These are phyloP conservation scores for Enteromius fasciolatus DNA, from an alignment of 2,797 vertebrate genomes.

Conservation along the genomic window DNA sequence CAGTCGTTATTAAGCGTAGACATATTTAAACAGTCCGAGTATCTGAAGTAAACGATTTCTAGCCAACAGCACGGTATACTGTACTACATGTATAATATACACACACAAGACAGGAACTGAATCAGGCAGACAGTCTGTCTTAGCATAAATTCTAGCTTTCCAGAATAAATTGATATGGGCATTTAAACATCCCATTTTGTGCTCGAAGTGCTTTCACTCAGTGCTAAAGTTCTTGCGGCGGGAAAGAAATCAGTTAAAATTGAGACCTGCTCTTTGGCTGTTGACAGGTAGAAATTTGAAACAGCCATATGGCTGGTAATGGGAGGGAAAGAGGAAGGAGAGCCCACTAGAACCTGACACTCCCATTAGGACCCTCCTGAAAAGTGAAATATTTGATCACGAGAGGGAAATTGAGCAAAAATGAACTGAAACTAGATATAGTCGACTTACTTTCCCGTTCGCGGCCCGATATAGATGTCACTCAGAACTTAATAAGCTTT, in stretches of 20 bases:
- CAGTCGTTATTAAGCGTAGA: not conserved
- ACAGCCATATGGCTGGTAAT: slow-evolving; percentile 77
- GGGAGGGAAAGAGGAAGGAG: slow-evolving; percentile 72
- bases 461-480: slow-evolving; percentile 81
- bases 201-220: slow-evolving; percentile 44
- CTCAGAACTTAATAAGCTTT: slow-evolving; percentile 88
- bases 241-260: slow-evolving; percentile 64
- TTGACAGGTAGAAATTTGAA: slow-evolving; percentile 73
- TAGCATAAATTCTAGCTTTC: slow-evolving; percentile 24
- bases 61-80: not conserved
- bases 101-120: slow-evolving; percentile 15
- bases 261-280: slow-evolving; percentile 61
- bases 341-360: slow-evolving; percentile 80
- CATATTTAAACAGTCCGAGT: not conserved
- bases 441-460: slow-evolving; percentile 84
- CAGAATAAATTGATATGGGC: slow-evolving; percentile 36
- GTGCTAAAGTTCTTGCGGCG: slow-evolving; percentile 43
- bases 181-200: slow-evolving; percentile 31
- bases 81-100: slow-evolving; percentile 5
- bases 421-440: slow-evolving; percentile 86
- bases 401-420: slow-evolving; percentile 84
- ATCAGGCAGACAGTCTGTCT: slow-evolving; percentile 32
- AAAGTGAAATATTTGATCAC: slow-evolving; percentile 88
- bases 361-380: slow-evolving; percentile 84
- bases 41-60: not conserved